Conservation (phyloP, 2,113 vertebrate species). For the Mastomys natalensis region DNA sequence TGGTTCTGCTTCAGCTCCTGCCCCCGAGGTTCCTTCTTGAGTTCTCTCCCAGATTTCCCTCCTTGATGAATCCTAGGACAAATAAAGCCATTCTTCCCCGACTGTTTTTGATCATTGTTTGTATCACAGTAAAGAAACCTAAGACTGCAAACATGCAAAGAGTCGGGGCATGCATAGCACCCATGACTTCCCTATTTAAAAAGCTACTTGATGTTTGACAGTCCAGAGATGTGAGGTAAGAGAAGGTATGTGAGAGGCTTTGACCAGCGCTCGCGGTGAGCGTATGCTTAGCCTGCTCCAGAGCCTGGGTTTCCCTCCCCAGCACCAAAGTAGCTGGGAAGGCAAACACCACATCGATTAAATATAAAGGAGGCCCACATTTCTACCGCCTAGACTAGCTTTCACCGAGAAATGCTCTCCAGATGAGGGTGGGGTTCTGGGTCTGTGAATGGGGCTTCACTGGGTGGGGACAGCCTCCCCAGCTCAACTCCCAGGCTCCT, state of each 20-base stretch:
- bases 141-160: neutral
- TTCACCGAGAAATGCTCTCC: neutral
- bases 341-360: neutral
- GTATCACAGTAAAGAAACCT: neutral
- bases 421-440: conserved; percentile 3
- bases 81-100: neutral
- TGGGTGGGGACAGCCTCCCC: neutral
- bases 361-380: neutral
- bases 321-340: neutral
- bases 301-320: neutral
- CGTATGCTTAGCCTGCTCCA: too few relatives aligned
- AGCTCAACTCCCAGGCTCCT: neutral
- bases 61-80: neutral
- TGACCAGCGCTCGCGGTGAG: neutral
- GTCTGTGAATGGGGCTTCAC: neutral
- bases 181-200: neutral
- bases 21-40: neutral
- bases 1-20: neutral
- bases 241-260: neutral
- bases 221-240: neutral
- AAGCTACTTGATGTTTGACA: neutral
- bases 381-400: conserved; percentile 21
- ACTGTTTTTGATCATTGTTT: neutral
- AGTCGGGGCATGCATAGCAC: neutral
- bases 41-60: neutral